Evolutionary conservation across 2,113 vertebrate genomes (phyloP), one percentile per base, ranked within the genome.

Genomic region (Trochalopteron elliotii): DNA sequence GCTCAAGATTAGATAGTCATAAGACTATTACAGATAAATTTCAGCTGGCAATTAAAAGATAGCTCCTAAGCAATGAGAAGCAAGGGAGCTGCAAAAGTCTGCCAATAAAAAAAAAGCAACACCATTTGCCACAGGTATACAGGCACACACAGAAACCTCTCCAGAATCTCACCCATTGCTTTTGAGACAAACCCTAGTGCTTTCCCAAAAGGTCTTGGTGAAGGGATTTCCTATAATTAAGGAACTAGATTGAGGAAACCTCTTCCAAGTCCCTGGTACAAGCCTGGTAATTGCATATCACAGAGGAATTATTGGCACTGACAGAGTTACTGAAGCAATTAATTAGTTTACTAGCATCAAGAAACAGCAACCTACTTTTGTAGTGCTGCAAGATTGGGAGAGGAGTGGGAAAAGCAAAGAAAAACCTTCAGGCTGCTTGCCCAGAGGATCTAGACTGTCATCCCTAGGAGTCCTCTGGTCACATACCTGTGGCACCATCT

Each of bases 11-110:
- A 84, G 65, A 23, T 37, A 64, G 27, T 49, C 17, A 14, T 77
- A 64, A 87, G 6, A 83, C 7, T 13, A 75, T 89, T 84, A 67
- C 10, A 78, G 35, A 67, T 75, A 49, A 53, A 81, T 94, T 94
- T 93, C 85, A 94, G 23, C 44, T 85, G 64, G 52, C 31, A 78
- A 63, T 90, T 91, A 78, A 82, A 95, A 87, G 40, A 30, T 49
- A 33, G 10, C 20, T 87, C 22, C 55, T 50, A 40, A 84, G 37
- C 31, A 81, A 40, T 69, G 64, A 69, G 55, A 61, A 84, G 15
- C 9, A 8, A 70, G 22, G 50, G 28, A 23, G 19, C 55, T 69
- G 44, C 42, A 70, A 50, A 20, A 49, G 19, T 7, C 28, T 78
- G n/a, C n/a, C 50, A 83, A 8, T 11, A 10, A 68, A 61, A 83